These are phyloP conservation scores for Lamellibrachia columna DNA, from an alignment of 2,888 invertebrate species.

Conservation along the genomic window DNA sequence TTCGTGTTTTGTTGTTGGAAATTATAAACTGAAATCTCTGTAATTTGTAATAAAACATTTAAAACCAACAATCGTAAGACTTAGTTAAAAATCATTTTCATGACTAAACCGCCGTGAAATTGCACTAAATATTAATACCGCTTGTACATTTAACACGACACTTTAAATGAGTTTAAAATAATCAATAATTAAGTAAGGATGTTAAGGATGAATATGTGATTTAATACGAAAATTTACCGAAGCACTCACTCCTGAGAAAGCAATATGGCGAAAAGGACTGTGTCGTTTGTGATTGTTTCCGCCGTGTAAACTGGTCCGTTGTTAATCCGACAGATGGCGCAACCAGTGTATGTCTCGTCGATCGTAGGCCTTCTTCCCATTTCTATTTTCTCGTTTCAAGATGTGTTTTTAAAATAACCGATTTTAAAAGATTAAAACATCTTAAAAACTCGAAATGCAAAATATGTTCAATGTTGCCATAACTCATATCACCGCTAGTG, in stretches of 20 bases:
- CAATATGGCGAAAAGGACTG: slow-evolving; percentile 14
- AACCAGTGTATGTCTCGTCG: not conserved
- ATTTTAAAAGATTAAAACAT: too few relatives aligned
- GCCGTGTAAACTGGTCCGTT: slow-evolving; percentile 8
- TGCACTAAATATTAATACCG: not conserved
- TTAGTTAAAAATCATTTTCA: not conserved
- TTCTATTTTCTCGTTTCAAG: too few relatives aligned
- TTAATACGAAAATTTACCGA: not conserved
- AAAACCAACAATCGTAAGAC: not conserved
- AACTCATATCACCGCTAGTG: too few relatives aligned
- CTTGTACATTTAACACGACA: not conserved
- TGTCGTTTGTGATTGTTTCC: not conserved
- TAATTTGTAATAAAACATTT: not conserved
- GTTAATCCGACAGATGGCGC: not conserved
- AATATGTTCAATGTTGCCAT: too few relatives aligned
- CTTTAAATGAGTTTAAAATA: not conserved
- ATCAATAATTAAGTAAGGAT: not conserved
- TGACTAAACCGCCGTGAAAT: not conserved
- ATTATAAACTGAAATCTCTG: not conserved
- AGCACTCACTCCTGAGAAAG: not conserved
- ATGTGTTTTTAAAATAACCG: too few relatives aligned
- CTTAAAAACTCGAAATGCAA: too few relatives aligned
- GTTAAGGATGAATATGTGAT: not conserved
- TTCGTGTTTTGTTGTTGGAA: not conserved
- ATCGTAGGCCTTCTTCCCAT: not conserved